Evolutionary conservation across 2,797 vertebrate species (phyloP), one percentile per base, ranked within the genome.

Genomic region (Aratinga solstitialis): DNA sequence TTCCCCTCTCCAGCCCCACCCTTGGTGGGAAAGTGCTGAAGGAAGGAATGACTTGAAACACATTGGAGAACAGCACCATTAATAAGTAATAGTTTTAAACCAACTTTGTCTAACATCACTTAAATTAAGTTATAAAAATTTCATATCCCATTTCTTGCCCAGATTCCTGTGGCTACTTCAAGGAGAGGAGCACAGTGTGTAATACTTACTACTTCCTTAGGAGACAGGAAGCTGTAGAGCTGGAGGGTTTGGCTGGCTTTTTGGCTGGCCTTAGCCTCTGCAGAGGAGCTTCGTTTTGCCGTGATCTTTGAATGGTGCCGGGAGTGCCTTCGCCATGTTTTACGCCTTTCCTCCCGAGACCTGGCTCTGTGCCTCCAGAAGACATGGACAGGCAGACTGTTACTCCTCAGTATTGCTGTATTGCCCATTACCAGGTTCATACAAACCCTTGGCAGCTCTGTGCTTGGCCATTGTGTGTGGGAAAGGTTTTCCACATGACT

Each of bases 161-260:
- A 38, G 48, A 95, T 69, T 94, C 83, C 51, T 17, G 29, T 82
- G 69, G 93, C 95, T 94, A 82, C 59, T 83, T 78, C 92, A 87
- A 92, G 95, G 89, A 83, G 66, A 95, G 84, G 11, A 95, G 54
- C 84, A 86, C 78, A 89, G 86, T 27, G 47, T 18, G 11, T 84
- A 97, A 97, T 98, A 99, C 99, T 99, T 99, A 99, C 99, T 96
- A 98, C 98, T 98, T 98, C 96, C 72, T 98, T 97, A 62, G 98
- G 96, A 76, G 98, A 97, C 98, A 98, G 96, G 97, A 98, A 98
- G 98, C 98, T 97, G 98, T 98, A 98, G 98, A 98, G 98, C 90
- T 98, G 98, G 95, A 98, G 97, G 91, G 97, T 98, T 98, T 98
- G 98, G 98, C 98, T 98, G 96, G 98, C 96, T 91, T 98, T 98